These are phyloP conservation scores for Chrysochloris asiatica DNA, from an alignment of 2,113 vertebrate species.

Conservation along the genomic window DNA sequence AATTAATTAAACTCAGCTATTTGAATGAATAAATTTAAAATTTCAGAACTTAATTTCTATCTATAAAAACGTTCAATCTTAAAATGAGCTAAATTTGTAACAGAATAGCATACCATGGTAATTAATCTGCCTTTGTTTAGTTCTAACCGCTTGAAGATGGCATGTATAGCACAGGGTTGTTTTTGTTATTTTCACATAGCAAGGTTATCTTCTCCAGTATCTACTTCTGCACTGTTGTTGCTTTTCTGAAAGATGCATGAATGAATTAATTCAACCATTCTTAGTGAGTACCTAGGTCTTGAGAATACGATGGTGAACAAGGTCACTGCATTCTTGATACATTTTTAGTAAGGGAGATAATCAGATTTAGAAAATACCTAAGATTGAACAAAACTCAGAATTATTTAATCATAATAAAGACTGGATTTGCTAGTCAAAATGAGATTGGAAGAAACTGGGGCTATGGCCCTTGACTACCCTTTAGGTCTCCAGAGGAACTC, in stretches of 20 bases:
- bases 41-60: conserved; percentile 35
- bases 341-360: neutral
- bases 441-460: too few species aligned
- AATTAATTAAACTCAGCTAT: conserved; percentile 26
- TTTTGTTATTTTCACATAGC: neutral
- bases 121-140: neutral
- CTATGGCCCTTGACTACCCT: too few species aligned
- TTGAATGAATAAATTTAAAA: neutral
- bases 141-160: neutral
- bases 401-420: too few species aligned
- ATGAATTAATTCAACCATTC: neutral
- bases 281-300: neutral
- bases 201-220: neutral
- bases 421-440: too few species aligned
- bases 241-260: too few species aligned
- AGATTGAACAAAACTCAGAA: too few species aligned
- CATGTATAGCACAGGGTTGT: neutral
- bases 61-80: neutral
- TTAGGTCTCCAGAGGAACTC: too few species aligned
- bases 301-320: neutral
- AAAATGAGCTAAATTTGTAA: neutral
- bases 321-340: neutral
- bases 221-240: too few species aligned
- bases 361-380: neutral
- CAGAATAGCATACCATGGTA: neutral